Percentiles rank a stretch among this genome's conserved stretches.
phyloP scores from a whole-genome alignment of 2,113 vertebrate species.

The Pedetes capensis region DNA sequence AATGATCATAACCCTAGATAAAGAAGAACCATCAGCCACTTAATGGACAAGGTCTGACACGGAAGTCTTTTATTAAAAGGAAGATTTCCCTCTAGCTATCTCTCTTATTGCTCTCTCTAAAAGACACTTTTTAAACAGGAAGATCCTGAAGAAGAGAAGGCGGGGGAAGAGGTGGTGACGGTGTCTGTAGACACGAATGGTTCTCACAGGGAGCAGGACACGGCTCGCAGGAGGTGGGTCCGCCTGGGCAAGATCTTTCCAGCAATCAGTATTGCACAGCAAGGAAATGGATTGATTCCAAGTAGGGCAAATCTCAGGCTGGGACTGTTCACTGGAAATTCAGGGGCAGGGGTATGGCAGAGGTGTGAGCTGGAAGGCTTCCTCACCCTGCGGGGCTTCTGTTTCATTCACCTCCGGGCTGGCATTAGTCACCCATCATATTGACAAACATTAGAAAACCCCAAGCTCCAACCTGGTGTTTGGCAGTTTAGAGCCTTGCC shows the following conservation, averaged over 20 bases:
- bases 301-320: not conserved
- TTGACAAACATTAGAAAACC: not conserved
- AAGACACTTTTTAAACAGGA: not conserved
- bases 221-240: not conserved
- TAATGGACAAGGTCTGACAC: not conserved
- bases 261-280: not conserved
- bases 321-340: not conserved
- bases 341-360: not conserved
- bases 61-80: not conserved
- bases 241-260: not conserved
- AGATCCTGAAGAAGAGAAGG: not conserved
- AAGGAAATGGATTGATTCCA: not conserved
- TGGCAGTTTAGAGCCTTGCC: not conserved
- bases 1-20: constrained; percentile 39
- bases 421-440: not conserved
- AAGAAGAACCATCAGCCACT: constrained; percentile 13
- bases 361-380: not conserved
- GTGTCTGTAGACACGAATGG: not conserved
- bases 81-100: not conserved
- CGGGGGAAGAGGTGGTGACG: not conserved
- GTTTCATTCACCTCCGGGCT: not conserved
- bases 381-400: not conserved
- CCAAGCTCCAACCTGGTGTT: not conserved
- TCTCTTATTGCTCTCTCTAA: not conserved
- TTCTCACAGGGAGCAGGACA: not conserved